These are phyloP conservation scores for Eumaeus atala DNA, from an alignment of 1,140 invertebrate genomes.

Conservation along the genomic window DNA sequence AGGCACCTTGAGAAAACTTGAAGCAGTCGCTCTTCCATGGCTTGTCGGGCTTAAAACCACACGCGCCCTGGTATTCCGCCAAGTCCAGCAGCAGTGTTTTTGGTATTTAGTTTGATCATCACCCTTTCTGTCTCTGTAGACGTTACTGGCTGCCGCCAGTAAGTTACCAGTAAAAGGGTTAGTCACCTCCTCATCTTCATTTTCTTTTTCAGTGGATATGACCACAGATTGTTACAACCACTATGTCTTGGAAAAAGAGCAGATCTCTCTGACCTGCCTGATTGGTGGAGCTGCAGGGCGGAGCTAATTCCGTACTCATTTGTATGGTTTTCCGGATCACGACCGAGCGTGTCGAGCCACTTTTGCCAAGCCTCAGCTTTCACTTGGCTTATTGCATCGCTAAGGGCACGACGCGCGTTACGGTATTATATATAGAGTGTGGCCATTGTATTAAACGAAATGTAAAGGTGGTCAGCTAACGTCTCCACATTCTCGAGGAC, in stretches of 20 bases:
- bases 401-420: not conserved
- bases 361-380: too few relatives aligned
- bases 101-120: not conserved
- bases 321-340: not conserved
- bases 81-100: too few relatives aligned
- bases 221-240: not conserved
- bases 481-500: too few relatives aligned
- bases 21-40: not conserved
- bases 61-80: slow-evolving; percentile 5
- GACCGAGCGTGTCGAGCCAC: not conserved
- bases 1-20: not conserved
- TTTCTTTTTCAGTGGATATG: not conserved
- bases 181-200: not conserved
- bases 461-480: too few relatives aligned
- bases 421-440: not conserved
- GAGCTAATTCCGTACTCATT: not conserved
- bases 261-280: not conserved
- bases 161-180: too few relatives aligned
- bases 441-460: not conserved
- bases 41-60: not conserved
- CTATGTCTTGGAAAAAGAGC: not conserved
- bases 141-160: not conserved
- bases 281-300: not conserved
- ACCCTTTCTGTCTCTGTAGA: not conserved
- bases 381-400: too few relatives aligned